Evolutionary conservation across 2,113 vertebrate genomes (phyloP), one percentile per base, ranked within the genome.

Genomic region (Erpornis zantholeuca): DNA sequence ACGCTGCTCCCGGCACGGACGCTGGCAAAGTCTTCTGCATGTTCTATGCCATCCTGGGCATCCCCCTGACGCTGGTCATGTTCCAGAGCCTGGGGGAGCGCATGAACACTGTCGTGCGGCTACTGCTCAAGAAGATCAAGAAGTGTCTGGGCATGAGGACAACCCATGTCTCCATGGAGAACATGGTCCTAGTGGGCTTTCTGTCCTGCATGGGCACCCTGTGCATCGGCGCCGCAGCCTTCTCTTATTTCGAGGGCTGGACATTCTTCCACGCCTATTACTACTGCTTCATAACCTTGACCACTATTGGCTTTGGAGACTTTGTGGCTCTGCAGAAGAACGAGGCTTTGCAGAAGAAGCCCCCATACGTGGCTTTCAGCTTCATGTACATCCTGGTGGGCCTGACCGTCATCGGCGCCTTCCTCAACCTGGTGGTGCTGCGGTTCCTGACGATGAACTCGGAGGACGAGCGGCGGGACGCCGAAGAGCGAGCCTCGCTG

Each of bases 211-310:
- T 99, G 35, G 98, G 99, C 22, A 99, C 99, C 1, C 98, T 99
- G 88, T 99, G 99, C 77, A 98, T 99, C 0, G 99, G 99, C 0
- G 99, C 99, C 1, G 98, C 97, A 0, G 98, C 99, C 73, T 99
- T 99, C 96, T 98, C 99, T 20, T 98, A 99, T 91, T 99, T 99
- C 1, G 99, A 99, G 96, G 98, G 98, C 91, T 99, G 99, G 99
- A 99, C 98, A 83, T 99, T 99, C 97, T 99, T 99, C 97, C 99
- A 99, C 1, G 99, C 99, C 11, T 99, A 99, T 95, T 99, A 99
- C 96, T 99, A 99, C 96, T 99, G 99, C 96, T 99, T 99, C 98
- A 99, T 99, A 92, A 99, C 99, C 6, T 98, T 99, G 97, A 99
- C 99, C 94, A 99, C 99, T 36, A 99, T 99, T 6, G 99, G 99